Conservation (phyloP, 1,140 invertebrate genomes). For the Parasteatoda tepidariorum region DNA sequence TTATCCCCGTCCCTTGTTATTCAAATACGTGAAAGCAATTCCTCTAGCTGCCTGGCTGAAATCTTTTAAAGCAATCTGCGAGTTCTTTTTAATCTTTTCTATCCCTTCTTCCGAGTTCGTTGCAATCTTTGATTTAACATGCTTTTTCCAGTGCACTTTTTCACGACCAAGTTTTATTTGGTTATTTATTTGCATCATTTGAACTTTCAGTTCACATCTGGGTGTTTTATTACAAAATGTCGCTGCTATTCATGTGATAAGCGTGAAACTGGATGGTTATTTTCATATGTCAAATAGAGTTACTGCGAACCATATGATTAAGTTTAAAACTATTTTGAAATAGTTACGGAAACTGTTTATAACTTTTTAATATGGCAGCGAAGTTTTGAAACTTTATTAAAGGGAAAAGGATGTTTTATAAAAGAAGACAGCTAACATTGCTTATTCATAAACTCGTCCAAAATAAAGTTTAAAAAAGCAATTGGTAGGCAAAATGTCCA, state of each 20-base stretch:
- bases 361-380: too few relatives aligned
- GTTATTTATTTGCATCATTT: neutral
- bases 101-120: slow-evolving; percentile 8
- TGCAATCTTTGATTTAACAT: slow-evolving; percentile 36
- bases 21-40: slow-evolving; percentile 41
- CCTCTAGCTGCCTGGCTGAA: slow-evolving; percentile 1
- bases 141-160: slow-evolving; percentile 4
- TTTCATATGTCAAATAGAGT: too few relatives aligned
- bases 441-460: too few relatives aligned
- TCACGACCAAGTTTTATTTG: slow-evolving; percentile 22
- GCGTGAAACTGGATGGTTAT: slow-evolving; percentile 16
- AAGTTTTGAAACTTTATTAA: too few relatives aligned
- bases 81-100: slow-evolving; percentile 31
- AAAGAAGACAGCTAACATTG: too few relatives aligned
- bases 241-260: slow-evolving; percentile 44
- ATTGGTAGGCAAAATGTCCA: too few relatives aligned
- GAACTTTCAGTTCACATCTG: neutral
- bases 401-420: too few relatives aligned
- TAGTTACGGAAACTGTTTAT: too few relatives aligned
- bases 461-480: too few relatives aligned
- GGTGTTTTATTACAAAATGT: slow-evolving; percentile 50
- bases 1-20: slow-evolving; percentile 4
- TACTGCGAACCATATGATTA: too few relatives aligned
- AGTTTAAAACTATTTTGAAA: too few relatives aligned
- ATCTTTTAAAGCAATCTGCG: slow-evolving; percentile 22